Evolutionary conservation across 2,113 vertebrate species (phyloP), one percentile per base, ranked within the genome.

Genomic region (Emberiza fucata): DNA sequence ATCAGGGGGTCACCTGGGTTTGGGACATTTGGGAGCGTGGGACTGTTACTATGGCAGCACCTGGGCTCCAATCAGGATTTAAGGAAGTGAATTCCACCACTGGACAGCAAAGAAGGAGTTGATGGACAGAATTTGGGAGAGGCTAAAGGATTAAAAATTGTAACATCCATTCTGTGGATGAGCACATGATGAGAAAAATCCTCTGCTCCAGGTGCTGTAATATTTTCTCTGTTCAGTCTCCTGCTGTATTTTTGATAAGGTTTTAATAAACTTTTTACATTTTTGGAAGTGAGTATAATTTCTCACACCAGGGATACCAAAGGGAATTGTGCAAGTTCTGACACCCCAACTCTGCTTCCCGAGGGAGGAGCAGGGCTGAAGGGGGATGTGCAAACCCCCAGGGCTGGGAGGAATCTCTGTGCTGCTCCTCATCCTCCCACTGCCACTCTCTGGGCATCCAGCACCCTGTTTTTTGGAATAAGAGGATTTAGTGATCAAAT

Each of bases 381-480:
- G 28, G 56, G 66, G 45, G 48, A 19, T 33, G 12, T 3, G 1
- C 27, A 16, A 77, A 29, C 7, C 31, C 20, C 31, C 39, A 11
- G 1, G 22, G 66, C 20, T 7, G 20, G 66, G 79, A 75, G 35
- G 31, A 57, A 61, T 44, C 76, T 39, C 76, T 31, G 51, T 4
- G 35, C 7, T 6, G 66, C 51, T 89, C 75, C 70, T 47, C 45
- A 2, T 17, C 70, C 59, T 56, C 86, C 7, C 51, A 6, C 33
- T 33, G 28, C 9, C 17, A 3, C 1, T 1, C 51, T 20, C 56
- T 3, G 54, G 53, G 54, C 5, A 2, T 42, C 24, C 9, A 2
- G 44, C 11, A 66, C 59, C 16, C 16, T 19, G 18, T 17, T 69
- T 5, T 22, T 65, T 2, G 1, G 12, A 59, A 5, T 33, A 31